Conservation (phyloP, 2,113 vertebrate genomes). For the Eidolon helvum region DNA sequence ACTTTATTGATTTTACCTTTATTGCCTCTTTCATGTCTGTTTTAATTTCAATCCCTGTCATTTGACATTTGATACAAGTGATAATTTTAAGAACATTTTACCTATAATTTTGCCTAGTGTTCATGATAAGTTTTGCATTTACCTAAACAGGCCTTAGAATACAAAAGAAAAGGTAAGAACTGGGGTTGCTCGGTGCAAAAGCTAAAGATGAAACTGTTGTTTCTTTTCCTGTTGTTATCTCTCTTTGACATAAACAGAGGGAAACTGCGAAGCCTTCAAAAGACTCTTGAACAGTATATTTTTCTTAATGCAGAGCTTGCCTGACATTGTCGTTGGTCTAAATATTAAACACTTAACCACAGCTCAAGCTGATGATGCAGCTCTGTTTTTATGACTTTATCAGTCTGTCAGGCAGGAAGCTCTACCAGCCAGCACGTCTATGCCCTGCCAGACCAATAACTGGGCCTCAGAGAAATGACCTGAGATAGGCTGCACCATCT, state of each 20-base stretch:
- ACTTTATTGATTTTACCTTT: constrained; percentile 60
- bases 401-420: background rate
- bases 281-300: background rate
- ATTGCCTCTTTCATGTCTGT: constrained; percentile 51
- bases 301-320: background rate
- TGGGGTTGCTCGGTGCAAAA: background rate
- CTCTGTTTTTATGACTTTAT: background rate
- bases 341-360: background rate
- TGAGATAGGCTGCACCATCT: background rate
- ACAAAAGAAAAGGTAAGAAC: background rate
- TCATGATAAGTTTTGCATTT: constrained; percentile 10
- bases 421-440: background rate
- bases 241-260: background rate
- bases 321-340: background rate
- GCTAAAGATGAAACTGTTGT: background rate
- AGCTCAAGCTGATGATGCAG: background rate
- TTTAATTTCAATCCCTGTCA: constrained; percentile 61
- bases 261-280: background rate
- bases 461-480: background rate
- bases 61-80: constrained; percentile 52
- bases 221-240: background rate
- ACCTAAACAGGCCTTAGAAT: background rate
- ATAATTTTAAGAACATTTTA: constrained; percentile 52
- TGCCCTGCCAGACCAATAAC: background rate
- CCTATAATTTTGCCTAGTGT: background rate